Conservation (phyloP, 53 echinoderm and acorn worm genomes). For the Temnopleurus reevesii region DNA sequence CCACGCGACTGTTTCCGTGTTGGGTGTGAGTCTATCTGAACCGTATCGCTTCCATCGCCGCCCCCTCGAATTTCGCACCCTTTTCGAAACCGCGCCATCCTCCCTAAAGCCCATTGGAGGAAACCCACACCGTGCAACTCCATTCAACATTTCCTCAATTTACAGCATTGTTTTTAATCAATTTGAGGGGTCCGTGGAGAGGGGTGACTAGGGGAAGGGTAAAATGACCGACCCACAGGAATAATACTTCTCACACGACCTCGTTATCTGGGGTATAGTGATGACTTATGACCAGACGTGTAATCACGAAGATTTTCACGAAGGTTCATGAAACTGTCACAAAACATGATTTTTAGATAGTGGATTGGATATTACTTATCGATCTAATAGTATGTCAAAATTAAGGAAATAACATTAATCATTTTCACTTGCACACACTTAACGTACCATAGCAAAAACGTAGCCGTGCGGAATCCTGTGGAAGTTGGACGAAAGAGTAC, state of each 20-base stretch:
- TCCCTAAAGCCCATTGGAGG: conserved; percentile 10
- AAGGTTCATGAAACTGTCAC: too few relatives aligned
- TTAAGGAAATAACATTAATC: too few relatives aligned
- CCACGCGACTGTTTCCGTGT: conserved; percentile 28
- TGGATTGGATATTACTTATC: too few relatives aligned
- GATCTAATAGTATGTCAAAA: too few relatives aligned
- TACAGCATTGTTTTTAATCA: conserved; percentile 42
- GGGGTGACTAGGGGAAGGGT: neutral
- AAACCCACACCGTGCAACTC: neutral
- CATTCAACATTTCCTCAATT: conserved; percentile 46
- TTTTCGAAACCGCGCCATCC: conserved; percentile 16
- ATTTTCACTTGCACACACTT: too few relatives aligned
- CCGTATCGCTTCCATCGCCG: conserved; percentile 27
- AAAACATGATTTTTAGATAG: too few relatives aligned
- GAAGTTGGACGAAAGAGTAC: too few relatives aligned
- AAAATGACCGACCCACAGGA: conserved; percentile 17
- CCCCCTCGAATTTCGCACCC: conserved; percentile 14
- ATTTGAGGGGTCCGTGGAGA: neutral
- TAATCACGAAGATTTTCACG: too few relatives aligned
- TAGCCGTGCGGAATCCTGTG: too few relatives aligned
- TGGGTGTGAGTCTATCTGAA: neutral
- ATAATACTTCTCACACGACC: neutral
- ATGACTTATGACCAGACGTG: too few relatives aligned
- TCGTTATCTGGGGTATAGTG: conserved; percentile 12
- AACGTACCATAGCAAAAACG: too few relatives aligned